Evolutionary conservation across 2,888 invertebrate species (phyloP), one percentile per base, ranked within the genome.

Genomic region (Scaptomyza flava): DNA sequence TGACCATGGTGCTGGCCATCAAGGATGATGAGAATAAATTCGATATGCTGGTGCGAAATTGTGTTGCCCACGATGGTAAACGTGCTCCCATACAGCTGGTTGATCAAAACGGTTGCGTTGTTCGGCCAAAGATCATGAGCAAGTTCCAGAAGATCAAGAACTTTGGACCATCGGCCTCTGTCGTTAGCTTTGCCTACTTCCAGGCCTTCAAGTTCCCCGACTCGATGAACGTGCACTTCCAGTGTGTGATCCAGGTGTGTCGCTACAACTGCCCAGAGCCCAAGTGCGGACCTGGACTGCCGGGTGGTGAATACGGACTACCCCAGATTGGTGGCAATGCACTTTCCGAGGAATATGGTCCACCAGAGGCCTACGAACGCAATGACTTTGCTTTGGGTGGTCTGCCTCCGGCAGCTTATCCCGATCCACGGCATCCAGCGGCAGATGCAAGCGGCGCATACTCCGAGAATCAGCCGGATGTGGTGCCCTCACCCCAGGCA

Each of bases 201-300:
- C 98, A 98, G 93, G 98, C 98, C 6, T 98, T 98, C 93, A 98
- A 98, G 92, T 98, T 98, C 95, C 98, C 98, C 2, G 98, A 98
- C 91, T 97, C 97, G 11, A 98, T 98, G 98, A 98, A 98, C 91
- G 98, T 98, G 3, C 98, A 98, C 94, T 98, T 98, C 96, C 98
- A 98, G 92, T 98, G 98, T 91, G 97, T 98, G 45, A 98, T 98
- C 81, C 98, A 98, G 93, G 98, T 98, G 4, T 98, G 98, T 89
- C 94, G 98, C 81, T 97, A 97, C 92, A 97, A 98, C 90, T 98
- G 98, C 83, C 98, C 98, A 2, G 97, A 98, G 90, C 97, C 97
- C 3, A 97, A 97, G 92, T 98, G 98, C 91, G 96, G 94, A 33
- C 92, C 94, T 27, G 90, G 94, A 47, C 94, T 95, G 64, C 92